These are phyloP conservation scores for Drosophila koepferae DNA, from an alignment of 2,888 invertebrate species.

Conservation along the genomic window DNA sequence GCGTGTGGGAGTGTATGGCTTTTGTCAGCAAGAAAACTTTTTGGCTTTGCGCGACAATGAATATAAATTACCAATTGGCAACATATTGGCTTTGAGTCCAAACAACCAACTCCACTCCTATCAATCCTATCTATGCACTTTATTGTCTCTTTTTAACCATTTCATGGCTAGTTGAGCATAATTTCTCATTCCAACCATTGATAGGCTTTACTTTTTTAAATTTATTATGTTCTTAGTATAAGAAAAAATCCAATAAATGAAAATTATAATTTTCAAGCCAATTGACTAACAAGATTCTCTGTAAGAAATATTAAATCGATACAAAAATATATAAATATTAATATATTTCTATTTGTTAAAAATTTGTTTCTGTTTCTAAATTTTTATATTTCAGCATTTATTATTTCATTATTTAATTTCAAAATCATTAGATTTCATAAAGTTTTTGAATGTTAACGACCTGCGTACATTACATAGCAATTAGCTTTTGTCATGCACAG, in stretches of 20 bases:
- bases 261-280: too few species aligned
- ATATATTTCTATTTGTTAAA: not conserved
- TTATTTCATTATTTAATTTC: not conserved
- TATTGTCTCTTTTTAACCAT: not conserved
- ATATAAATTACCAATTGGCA: slow-evolving; percentile 46
- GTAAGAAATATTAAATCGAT: too few species aligned
- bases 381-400: not conserved
- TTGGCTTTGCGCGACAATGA: slow-evolving; percentile 34
- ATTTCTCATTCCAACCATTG: not conserved
- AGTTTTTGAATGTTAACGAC: not conserved
- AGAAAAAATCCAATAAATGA: too few species aligned
- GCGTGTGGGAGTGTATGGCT: slow-evolving; percentile 22
- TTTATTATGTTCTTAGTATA: too few species aligned
- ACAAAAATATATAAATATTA: not conserved
- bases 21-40: slow-evolving; percentile 46
- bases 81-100: slow-evolving; percentile 19
- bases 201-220: not conserved
- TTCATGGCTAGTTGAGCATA: not conserved
- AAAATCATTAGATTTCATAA: not conserved
- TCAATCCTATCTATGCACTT: not conserved
- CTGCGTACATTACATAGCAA: slow-evolving; percentile 16
- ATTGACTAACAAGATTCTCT: too few species aligned
- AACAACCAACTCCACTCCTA: not conserved
- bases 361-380: not conserved
- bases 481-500: slow-evolving; percentile 38